Conservation (phyloP, 2,797 vertebrate species). For the Limosa lapponica region DNA sequence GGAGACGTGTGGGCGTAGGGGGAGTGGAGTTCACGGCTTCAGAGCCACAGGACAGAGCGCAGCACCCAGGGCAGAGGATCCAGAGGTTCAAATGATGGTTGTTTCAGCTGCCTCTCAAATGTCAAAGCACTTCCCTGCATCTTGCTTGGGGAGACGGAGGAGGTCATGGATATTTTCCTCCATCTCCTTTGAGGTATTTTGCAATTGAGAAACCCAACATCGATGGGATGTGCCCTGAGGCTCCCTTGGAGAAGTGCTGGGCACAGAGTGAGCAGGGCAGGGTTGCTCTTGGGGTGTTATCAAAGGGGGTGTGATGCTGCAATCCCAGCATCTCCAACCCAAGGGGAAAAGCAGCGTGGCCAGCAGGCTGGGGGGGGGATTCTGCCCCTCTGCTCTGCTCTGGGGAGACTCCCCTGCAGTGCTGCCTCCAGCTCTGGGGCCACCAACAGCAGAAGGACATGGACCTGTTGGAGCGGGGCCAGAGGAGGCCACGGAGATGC, state of each 20-base stretch:
- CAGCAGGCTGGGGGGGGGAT: background rate
- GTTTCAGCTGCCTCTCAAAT: background rate
- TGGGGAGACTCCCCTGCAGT: background rate
- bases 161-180: background rate
- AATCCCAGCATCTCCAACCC: background rate
- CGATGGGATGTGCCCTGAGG: background rate
- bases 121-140: background rate
- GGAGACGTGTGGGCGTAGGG: fast-evolving
- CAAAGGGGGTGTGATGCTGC: background rate
- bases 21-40: fast-evolving
- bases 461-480: background rate
- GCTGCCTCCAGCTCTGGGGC: background rate
- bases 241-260: background rate
- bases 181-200: background rate
- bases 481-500: background rate
- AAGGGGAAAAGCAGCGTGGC: background rate
- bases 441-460: background rate
- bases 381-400: background rate
- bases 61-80: too few species aligned
- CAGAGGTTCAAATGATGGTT: background rate
- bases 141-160: background rate
- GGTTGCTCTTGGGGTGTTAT: background rate
- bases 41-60: background rate
- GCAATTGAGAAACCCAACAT: fast-evolving
- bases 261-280: fast-evolving